Conservation (phyloP, 2,888 invertebrate species). For the Rugalucina vietnamica region DNA sequence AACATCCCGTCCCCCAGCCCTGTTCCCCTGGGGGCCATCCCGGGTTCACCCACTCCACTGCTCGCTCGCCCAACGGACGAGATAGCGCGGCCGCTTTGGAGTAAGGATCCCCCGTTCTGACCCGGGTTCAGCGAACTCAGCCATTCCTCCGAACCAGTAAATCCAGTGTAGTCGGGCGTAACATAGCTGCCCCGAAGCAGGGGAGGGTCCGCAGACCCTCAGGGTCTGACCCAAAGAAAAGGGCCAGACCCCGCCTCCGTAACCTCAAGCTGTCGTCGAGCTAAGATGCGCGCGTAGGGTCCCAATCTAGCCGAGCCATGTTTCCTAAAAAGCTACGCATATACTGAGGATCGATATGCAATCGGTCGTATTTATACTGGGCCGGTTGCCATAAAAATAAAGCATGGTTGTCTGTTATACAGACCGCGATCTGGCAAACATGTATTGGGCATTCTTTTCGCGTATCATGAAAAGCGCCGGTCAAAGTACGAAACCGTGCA, state of each 20-base stretch:
- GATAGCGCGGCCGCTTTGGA: conserved; percentile 41
- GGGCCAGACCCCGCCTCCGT: conserved; percentile 27
- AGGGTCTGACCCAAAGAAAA: conserved; percentile 37
- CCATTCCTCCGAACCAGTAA: conserved; percentile 20
- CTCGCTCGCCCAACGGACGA: conserved; percentile 1
- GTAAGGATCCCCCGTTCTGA: conserved; percentile 9
- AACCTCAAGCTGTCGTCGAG: neutral
- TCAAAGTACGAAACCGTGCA: no score
- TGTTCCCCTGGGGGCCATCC: conserved; percentile 36
- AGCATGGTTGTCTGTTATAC: no score
- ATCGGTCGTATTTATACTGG: no score
- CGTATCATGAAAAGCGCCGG: no score
- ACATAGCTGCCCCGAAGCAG: conserved; percentile 35
- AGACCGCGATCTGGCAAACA: no score
- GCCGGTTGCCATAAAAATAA: no score
- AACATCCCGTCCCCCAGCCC: conserved; percentile 8
- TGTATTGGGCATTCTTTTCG: no score
- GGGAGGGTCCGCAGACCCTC: conserved; percentile 34
- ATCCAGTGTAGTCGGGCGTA: conserved; percentile 18
- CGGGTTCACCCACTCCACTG: conserved; percentile 23
- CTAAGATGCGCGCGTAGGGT: no score
- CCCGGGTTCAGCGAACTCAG: conserved; percentile 31
- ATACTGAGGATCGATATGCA: no score
- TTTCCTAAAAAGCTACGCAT: no score
- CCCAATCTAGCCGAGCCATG: no score